Evolutionary conservation across 2,888 invertebrate species (phyloP), one percentile per base, ranked within the genome.

Genomic region (Acanthosepion lycidas): DNA sequence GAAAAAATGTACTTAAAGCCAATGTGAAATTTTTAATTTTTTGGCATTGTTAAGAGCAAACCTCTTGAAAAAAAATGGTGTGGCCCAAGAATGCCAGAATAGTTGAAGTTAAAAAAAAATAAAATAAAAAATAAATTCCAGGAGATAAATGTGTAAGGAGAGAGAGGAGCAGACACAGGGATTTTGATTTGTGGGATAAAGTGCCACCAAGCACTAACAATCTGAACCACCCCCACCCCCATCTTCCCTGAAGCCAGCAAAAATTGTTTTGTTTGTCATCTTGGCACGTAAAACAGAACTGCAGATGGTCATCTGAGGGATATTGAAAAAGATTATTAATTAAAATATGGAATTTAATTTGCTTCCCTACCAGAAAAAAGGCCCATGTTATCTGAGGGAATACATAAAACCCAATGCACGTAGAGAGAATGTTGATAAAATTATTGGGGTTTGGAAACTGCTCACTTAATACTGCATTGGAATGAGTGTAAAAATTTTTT

Each of bases 251-350:
- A 78, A 78, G 33, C 78, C 78, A n/a, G 78, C 78, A 78, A n/a
- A n/a, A 78, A 78, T 78, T 78, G 1, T 78, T 33, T 78, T 78
- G n/a, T n/a, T 33, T n/a, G 33, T 59, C 20, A 23, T 78, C 78
- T 78, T 78, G 78, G 78, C 78, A 78, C 78, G 78, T 78, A 78
- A 78, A 78, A 78, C n/a, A 78, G 33, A 78, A 78, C 78, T 15
- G 33, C n/a, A 15, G n/a, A 78, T 78, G 78, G 78, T 78, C 78
- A n/a, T 6, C n/a, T 78, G n/a, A n/a, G 33, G 78, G 78, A 78
- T 78, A n/a, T 78, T 2, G 12, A n/a, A 8, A 78, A 78, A 78
- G 12, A 78, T n/a, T 0, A 78, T 18, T 12, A 15, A n/a, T 33
- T 78, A 78, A 78, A 78, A 78, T 78, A 78, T 33, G n/a, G 78